These are phyloP conservation scores for Elysia crispata DNA, from an alignment of 2,888 invertebrate genomes.

Conservation along the genomic window DNA sequence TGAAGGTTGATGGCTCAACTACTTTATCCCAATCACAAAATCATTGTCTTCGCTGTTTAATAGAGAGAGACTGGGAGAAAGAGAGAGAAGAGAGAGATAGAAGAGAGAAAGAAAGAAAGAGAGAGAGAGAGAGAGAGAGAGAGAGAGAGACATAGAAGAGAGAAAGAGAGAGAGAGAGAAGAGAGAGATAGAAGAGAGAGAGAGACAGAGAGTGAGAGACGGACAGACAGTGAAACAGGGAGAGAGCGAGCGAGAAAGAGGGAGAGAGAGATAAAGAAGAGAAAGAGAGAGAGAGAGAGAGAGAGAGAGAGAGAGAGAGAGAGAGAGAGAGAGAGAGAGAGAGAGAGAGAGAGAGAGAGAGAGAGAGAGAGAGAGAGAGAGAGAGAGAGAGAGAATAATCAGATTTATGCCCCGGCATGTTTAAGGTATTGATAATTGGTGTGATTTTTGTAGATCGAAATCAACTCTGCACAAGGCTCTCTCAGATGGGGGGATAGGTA, in stretches of 20 bases:
- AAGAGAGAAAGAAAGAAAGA: too few relatives aligned
- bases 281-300: conserved; percentile 10
- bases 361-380: neutral
- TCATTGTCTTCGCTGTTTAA: too few relatives aligned
- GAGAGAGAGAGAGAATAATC: too few relatives aligned
- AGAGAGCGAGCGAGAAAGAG: neutral
- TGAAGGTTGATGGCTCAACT: too few relatives aligned
- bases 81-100: conserved; percentile 2
- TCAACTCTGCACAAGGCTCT: too few relatives aligned
- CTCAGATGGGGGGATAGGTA: too few relatives aligned
- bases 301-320: conserved; percentile 32
- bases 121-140: neutral
- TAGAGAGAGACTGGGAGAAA: too few relatives aligned
- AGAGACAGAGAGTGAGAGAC: neutral
- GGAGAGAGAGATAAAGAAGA: neutral
- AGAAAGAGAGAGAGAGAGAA: neutral
- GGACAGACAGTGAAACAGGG: conserved; percentile 12
- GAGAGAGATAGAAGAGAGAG: neutral
- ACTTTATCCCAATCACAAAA: too few relatives aligned
- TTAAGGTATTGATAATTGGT: too few relatives aligned
- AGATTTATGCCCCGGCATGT: too few relatives aligned
- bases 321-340: conserved; percentile 22
- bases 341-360: conserved; percentile 35
- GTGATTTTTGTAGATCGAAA: too few relatives aligned
- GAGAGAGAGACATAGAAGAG: neutral